phyloP scores from a whole-genome alignment of 1,140 invertebrate genomes.

The Tetraneura akinire region DNA sequence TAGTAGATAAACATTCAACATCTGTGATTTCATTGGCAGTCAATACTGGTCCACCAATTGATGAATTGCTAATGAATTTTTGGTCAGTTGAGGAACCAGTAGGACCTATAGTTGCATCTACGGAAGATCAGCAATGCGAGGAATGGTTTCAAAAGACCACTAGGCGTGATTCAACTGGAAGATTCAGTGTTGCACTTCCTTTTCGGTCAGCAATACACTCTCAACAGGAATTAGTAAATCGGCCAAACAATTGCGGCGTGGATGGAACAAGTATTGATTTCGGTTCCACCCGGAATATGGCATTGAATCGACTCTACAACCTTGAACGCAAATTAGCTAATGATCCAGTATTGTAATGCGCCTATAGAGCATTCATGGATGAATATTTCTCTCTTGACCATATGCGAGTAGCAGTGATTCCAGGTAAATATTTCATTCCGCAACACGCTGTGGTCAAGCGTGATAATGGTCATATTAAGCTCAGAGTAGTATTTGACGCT shows the following conservation, averaged over 20 bases:
- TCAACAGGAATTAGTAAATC: neutral
- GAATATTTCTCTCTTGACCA: neutral
- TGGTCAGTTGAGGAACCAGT: neutral
- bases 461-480: no score
- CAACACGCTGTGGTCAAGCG: slow-evolving; percentile 1
- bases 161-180: neutral
- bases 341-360: neutral
- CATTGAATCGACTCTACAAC: neutral
- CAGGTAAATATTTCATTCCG: slow-evolving; percentile 4
- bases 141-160: neutral
- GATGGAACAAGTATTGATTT: neutral
- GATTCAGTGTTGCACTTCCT: neutral
- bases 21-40: neutral
- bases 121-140: neutral
- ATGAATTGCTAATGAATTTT: neutral
- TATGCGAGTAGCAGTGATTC: neutral
- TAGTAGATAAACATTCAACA: neutral
- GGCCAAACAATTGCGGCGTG: no score
- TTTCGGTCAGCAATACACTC: neutral
- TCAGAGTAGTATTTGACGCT: no score
- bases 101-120: neutral
- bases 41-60: neutral
- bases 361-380: neutral
- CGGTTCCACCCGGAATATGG: neutral
- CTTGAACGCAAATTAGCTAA: neutral